Base-by-base conservation (phyloP, 2,797 vertebrate genomes). In the Hephaestus fuliginosus region DNA sequence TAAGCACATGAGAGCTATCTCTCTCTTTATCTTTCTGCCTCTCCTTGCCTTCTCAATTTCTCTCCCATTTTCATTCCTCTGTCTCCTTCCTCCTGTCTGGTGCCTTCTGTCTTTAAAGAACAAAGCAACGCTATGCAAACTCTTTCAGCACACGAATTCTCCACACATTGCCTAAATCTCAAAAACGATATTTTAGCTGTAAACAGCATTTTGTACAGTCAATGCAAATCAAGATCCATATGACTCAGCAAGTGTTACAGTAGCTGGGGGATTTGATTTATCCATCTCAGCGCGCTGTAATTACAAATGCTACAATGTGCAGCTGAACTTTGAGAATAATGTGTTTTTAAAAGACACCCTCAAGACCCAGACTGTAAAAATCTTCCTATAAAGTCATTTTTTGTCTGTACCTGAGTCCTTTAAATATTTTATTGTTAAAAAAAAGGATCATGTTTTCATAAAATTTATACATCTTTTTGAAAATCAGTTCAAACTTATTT, bases 1-100 rank as follows among this genome's bases (percentile, higher is more conserved):
- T 86, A 91, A 92, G 90, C 88, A 91, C 87, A 91, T 86, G 90
- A 92, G 87, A 84, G 76, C 84, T 84, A 86, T 89, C 80, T 72
- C 70, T 82, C 78, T 77, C 81, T 91, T 87, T 65, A 86, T 89
- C 86, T 90, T 55, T 66, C 71, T 78, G 83, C 71, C 46, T 92
- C 83, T 74, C 60, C 60, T 75, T 51, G 30, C 55, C 58, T 58
- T 66, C 85, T 82, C 64, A 15, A 5, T 49, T 43, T 52, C 74
- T 74, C 66, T 70, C 82, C 87, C 74, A 48, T 72, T 76, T 83
- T 70, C 70, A 77, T 78, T 73, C 62, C 76, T 73, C 72, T 10
- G 46, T 86, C 86, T 90, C 77, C 82, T 78, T 85, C 74, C 77
- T 69, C 74, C 78, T 89, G 78, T 83, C 74, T 61, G 17, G 61